Base-by-base conservation (phyloP, 2,888 invertebrate species). In the Chrysolina haemoptera region DNA sequence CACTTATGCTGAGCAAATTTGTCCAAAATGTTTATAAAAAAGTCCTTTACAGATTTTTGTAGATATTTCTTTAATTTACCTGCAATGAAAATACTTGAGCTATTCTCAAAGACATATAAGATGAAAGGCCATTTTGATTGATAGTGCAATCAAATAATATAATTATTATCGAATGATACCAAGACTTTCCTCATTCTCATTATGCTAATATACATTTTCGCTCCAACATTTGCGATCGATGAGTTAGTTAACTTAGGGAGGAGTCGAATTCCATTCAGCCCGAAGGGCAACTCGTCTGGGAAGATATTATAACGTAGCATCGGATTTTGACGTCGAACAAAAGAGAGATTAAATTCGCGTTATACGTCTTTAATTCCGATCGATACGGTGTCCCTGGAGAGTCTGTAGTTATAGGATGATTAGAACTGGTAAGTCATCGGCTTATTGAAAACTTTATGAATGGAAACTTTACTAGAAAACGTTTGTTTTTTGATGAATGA, bases 341-440 rank as follows among this genome's bases (percentile, higher is more conserved):
- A 59, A 59, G 59, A 59, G n/a, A n/a, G 59, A 59, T 59, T 59
- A 35, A 59, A 59, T 59, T 59, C 22, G 59, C 27, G 27, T 35
- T 59, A 35, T 35, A 59, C 59, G 59, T 59, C 35, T 59, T 59
- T 16, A n/a, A 59, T 59, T 27, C 27, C 22, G 27, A 59, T 59
- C 59, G 59, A 59, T 59, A 59, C n/a, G 22, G 14, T 59, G 35
- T 20, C 59, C 8, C 27, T 14, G 5, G 59, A 27, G 59, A 22
- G 59, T 22, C 12, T 59, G 14, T 35, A 27, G 27, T 59, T 59
- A 59, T 53, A n/a, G 59, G 27, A 27, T 27, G 27, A 14, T 27
- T n/a, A 27, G 8, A n/a, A 11, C 35, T 12, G 14, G 14, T 27
- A n/a, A 27, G 27, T 27, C 22, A 27, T 12, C 59, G 9, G 27